Conservation (phyloP, 2,113 vertebrate genomes). For the Origma solitaria region DNA sequence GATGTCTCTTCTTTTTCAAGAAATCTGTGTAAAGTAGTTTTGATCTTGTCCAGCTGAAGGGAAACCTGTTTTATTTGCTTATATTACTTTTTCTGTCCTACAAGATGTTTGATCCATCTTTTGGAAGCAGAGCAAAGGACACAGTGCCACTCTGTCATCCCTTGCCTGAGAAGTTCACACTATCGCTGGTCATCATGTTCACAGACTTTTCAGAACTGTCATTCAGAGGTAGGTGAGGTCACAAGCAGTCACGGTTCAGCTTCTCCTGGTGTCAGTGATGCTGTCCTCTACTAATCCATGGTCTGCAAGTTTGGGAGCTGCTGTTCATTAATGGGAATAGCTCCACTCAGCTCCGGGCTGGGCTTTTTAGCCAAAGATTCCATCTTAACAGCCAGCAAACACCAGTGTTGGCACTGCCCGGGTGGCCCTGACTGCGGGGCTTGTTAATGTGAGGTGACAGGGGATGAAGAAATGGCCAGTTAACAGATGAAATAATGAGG, state of each 20-base stretch:
- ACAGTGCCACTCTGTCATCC: background rate
- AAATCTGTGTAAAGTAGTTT: background rate
- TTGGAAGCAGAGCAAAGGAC: background rate
- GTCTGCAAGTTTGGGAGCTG: background rate
- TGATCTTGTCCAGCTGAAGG: background rate
- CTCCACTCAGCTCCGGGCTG: background rate
- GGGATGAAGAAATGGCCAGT: background rate
- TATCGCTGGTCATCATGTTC: background rate
- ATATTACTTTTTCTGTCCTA: background rate
- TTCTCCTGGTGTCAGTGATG: background rate
- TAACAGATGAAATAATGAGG: background rate
- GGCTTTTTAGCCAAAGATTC: background rate
- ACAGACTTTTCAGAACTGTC: background rate
- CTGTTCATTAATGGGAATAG: rapidly evolving
- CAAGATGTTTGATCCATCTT: background rate
- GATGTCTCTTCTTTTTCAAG: background rate
- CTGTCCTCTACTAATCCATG: too few species aligned
- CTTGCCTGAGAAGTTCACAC: background rate
- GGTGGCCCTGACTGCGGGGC: background rate
- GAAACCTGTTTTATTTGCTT: background rate
- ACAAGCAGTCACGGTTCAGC: background rate
- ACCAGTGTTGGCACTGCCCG: rapidly evolving
- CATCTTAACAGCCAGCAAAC: background rate
- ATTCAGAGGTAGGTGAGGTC: background rate
- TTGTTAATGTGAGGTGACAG: background rate